Percentiles rank a stretch among this genome's conserved stretches.
Evolutionary conservation across 2,888 invertebrate species (phyloP).

Genomic region (Callyntrura sp.): DNA sequence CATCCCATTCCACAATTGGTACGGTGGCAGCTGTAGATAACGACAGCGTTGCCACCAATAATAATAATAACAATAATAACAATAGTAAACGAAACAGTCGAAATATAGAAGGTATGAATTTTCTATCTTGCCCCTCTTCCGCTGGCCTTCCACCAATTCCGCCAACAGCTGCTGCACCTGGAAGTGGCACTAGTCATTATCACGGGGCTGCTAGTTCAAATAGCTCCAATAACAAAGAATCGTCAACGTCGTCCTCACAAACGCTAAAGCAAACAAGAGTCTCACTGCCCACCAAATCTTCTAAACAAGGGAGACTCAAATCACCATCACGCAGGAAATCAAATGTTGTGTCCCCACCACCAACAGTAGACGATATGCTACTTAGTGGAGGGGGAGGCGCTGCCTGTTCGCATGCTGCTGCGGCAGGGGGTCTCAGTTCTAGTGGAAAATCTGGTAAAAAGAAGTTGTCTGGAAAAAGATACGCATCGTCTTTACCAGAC

Average conservation of each 20-base stretch:
- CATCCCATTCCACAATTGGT: conserved; percentile 36
- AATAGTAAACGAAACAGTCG: conserved; percentile 58
- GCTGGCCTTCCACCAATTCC: conserved; percentile 81
- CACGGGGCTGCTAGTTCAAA: conserved; percentile 4
- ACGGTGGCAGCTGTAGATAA: not conserved
- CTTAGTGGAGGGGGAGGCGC: not conserved
- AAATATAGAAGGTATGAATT: conserved; percentile 65
- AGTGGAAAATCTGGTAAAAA: conserved; percentile 76
- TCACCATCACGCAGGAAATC: conserved; percentile 74
- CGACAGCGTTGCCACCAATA: conserved; percentile 1
- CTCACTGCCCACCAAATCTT: conserved; percentile 73
- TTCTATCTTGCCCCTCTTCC: conserved; percentile 56
- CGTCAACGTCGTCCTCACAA: conserved; percentile 12
- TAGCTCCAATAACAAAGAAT: conserved; percentile 49
- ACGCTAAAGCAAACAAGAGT: conserved; percentile 67
- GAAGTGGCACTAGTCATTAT: conserved; percentile 26
- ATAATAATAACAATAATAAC: conserved; percentile 56
- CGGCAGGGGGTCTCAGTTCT: conserved; percentile 13
- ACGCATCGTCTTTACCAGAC: conserved; percentile 83
- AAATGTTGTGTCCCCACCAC: conserved; percentile 61
- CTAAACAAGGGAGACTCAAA: conserved; percentile 72
- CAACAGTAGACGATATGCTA: conserved; percentile 57
- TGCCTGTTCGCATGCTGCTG: conserved; percentile 3
- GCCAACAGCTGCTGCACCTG: conserved; percentile 61
- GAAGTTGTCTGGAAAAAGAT: conserved; percentile 76